Conservation (phyloP, 2,797 vertebrate genomes). For the Squalus acanthias region DNA sequence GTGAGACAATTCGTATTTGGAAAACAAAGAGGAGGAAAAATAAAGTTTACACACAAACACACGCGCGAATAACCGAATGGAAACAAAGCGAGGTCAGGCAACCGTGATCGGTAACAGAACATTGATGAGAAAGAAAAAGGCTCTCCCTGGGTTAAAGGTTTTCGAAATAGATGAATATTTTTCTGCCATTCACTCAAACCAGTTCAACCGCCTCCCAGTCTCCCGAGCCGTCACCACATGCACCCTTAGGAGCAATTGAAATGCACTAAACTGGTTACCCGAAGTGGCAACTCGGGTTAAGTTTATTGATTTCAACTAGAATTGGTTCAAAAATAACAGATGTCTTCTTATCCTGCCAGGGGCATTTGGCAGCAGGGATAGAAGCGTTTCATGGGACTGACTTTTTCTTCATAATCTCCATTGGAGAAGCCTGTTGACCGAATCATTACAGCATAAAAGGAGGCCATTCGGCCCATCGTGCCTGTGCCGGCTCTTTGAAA, state of each 20-base stretch:
- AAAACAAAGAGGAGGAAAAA: neutral
- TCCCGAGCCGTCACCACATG: neutral
- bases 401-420: neutral
- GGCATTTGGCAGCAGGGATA: neutral
- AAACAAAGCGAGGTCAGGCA: no score
- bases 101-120: no score
- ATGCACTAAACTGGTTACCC: neutral
- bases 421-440: neutral
- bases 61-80: neutral
- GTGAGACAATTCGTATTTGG: neutral
- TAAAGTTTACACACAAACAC: neutral
- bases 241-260: no score
- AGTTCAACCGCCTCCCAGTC: neutral
- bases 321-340: neutral
- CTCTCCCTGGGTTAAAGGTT: neutral
- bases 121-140: neutral
- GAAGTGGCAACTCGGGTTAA: neutral
- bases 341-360: neutral
- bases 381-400: neutral
- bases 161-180: neutral
- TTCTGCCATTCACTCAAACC: neutral
- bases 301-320: neutral
- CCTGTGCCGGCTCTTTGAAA: neutral
- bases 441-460: neutral
- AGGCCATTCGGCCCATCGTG: neutral